Conservation (phyloP, 2,113 vertebrate species). For the Progne subis region DNA sequence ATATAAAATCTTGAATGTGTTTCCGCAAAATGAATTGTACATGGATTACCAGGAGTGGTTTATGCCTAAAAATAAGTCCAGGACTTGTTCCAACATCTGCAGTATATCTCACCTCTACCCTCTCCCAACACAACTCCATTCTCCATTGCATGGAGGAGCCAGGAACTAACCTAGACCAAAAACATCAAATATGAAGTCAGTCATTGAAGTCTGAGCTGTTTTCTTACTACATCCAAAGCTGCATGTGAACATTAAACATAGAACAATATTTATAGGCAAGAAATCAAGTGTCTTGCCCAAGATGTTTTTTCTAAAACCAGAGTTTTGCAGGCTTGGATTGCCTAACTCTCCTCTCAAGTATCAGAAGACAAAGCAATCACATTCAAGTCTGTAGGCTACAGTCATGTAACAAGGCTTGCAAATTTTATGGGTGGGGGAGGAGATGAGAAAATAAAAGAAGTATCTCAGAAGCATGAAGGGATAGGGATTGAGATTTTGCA, state of each 20-base stretch:
- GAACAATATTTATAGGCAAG: neutral
- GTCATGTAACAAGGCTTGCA: rapidly evolving
- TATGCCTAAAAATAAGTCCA: neutral
- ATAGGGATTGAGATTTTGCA: neutral
- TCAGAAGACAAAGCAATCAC: neutral
- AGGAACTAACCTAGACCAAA: neutral
- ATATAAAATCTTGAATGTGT: neutral
- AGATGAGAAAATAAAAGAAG: neutral
- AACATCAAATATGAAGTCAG: neutral
- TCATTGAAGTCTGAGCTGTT: neutral
- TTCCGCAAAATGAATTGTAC: neutral
- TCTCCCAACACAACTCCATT: neutral
- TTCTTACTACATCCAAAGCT: neutral
- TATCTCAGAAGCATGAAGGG: neutral
- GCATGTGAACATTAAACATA: neutral
- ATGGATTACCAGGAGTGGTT: neutral
- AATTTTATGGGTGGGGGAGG: neutral
- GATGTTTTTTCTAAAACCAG: neutral
- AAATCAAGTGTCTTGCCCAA: neutral
- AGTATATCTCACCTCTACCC: neutral
- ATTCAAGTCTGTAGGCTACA: neutral
- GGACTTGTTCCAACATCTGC: neutral
- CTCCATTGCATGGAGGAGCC: neutral
- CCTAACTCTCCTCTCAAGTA: neutral
- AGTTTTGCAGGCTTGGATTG: neutral